Base-by-base conservation (phyloP, 2,888 invertebrate genomes). In the Aleiodes alternator region DNA sequence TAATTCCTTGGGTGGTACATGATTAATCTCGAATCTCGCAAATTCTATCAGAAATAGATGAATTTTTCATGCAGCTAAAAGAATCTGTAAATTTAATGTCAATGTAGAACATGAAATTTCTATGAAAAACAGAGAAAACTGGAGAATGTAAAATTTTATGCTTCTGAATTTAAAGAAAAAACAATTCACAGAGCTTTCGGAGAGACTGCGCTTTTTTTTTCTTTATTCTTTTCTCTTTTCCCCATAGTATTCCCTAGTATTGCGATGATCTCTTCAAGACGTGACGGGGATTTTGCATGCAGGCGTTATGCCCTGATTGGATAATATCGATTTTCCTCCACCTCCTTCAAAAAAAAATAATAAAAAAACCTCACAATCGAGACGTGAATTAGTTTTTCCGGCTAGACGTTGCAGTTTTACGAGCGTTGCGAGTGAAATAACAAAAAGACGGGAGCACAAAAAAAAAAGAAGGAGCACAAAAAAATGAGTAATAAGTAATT, bases 241-340 rank as follows among this genome's bases (percentile, higher is more conserved):
- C 61, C 57, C 69, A 1, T 23, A 23, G 23, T 64, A 43, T 38
- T 68, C n/a, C 38, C 16, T 71, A 50, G 61, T 55, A 55, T 56
- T 59, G 51, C 38, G n/a, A 56, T 66, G 55, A 29, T 68, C 56
- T 64, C 64, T 9, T 12, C n/a, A 68, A 61, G 72, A 71, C 57
- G 56, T 66, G 66, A 55, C 56, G 68, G 75, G 64, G 68, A 51
- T 68, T 53, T 68, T 68, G 31, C n/a, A 51, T 68, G 68, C 53
- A 51, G 68, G 51, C 14, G 68, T 68, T 68, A 68, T 68, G 51
- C 12, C 31, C 68, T 51, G 68, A 68, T 68, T 68, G 68, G 68
- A 14, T 51, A 29, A 34, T 51, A 68, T 68, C 14, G 68, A 51
- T 68, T 68, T 68, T 68, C 51, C 8, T 51, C 12, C 12, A 12